A percentile compares a stretch with the other conserved stretches of the same genome.
Evolutionary conservation across 1,140 invertebrate genomes (phyloP).

Genomic region (Dryas iulia): DNA sequence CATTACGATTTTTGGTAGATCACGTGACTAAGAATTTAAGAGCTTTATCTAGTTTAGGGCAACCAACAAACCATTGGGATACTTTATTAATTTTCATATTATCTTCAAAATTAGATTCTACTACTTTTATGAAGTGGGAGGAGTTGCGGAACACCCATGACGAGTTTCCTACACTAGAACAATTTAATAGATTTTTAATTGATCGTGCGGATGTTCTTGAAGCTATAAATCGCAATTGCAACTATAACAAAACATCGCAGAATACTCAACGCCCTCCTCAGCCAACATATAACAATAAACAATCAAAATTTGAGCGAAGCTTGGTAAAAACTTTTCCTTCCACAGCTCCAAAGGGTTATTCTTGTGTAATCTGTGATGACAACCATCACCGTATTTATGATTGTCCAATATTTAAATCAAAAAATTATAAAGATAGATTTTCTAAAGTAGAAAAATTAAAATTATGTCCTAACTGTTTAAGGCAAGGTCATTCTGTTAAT

Average conservation of each 20-base stretch:
- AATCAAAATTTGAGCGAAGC: constrained; percentile 7
- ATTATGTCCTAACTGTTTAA: constrained; percentile 37
- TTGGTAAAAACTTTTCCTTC: constrained; percentile 8
- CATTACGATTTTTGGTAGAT: constrained; percentile 30
- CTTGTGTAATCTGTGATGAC: constrained; percentile 24
- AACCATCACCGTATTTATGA: constrained; percentile 37
- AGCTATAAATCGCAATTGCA: constrained; percentile 17
- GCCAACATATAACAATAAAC: constrained; percentile 2
- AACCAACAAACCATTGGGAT: constrained; percentile 28
- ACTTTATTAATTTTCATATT: constrained; percentile 3
- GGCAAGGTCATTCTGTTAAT: constrained; percentile 32
- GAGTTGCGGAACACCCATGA: constrained; percentile 18
- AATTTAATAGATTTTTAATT: constrained; percentile 33
- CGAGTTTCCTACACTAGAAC: constrained; percentile 20
- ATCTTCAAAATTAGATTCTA: constrained; percentile 14
- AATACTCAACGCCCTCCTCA: neutral
- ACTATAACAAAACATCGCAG: constrained; percentile 13
- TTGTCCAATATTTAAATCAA: constrained; percentile 36
- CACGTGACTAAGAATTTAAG: constrained; percentile 27
- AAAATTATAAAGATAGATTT: constrained; percentile 31
- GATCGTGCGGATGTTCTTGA: constrained; percentile 37
- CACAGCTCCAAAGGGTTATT: constrained; percentile 3
- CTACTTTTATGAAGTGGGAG: constrained; percentile 30
- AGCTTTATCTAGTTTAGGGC: constrained; percentile 24
- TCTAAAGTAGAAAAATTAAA: constrained; percentile 31